Base-by-base conservation (phyloP, 2,797 vertebrate species). In the Octomys mimax region DNA sequence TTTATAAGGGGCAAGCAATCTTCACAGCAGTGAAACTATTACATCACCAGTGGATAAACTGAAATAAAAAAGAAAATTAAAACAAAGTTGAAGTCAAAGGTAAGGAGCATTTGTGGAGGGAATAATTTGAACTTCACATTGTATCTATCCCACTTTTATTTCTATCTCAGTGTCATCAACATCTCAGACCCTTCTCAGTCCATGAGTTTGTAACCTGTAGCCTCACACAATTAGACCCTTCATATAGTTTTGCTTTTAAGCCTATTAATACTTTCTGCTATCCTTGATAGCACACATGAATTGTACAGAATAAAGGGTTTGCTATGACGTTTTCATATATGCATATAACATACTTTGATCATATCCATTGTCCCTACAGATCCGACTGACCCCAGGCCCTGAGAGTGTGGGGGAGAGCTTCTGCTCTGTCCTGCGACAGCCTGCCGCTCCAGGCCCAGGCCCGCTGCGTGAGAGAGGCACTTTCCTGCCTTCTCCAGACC, bases 11-110 rank as follows among this genome's bases (percentile, higher is more conserved):
- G 26, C 71, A 28, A 24, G 5, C 14, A 66, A 19, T n/a, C 19
- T 2, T 1, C 36, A 57, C 1, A 14, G 3, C 24, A 73, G 42
- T 42, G 16, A 42, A 2, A 11, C 54, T 4, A 1, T 6, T n/a
- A 4, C 5, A n/a, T 62, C 52, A 81, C 2, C 21, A 8, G 26
- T 33, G 16, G 5, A 42, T 42, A 13, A 77, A 84, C 19, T 68
- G n/a, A 64, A 71, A 33, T 54, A 84, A 81, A 91, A 1, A 11
- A 36, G 52, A 28, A 77, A 42, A 61, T 33, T 2, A 19, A 66
- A 89, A 28, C 5, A 24, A 87, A 52, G 9, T 6, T 24, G 3
- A 77, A 31, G 33, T 54, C 36, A 36, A 86, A n/a, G 79, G 0
- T 24, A 22, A 3, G 31, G 3, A n/a, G 18, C 9, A 26, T 22